Percentiles rank a stretch among this genome's conserved stretches.
phyloP scores from a whole-genome alignment of 2,113 vertebrate genomes.

The Anolis carolinensis region DNA sequence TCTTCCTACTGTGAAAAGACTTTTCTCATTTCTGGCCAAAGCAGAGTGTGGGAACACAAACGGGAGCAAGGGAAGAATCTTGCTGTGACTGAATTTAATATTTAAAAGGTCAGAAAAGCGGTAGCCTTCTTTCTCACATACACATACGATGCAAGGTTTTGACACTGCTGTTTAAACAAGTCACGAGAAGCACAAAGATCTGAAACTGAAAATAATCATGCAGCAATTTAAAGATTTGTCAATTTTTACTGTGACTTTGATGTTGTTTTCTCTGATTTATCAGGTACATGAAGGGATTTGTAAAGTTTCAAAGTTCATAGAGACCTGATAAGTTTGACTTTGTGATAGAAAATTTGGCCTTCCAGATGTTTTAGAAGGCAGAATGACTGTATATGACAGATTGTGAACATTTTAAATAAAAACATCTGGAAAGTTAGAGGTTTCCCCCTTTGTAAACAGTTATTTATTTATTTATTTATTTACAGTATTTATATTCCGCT shows the following conservation, averaged over 20 bases:
- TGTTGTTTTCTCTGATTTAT: neutral
- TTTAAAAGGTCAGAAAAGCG: neutral
- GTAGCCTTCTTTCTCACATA: neutral
- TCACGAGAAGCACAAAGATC: neutral
- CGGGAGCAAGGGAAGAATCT: neutral
- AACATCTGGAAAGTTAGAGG: neutral
- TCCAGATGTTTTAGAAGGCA: neutral
- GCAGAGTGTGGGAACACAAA: neutral
- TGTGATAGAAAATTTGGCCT: neutral
- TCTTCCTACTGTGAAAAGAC: neutral
- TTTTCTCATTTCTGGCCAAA: neutral
- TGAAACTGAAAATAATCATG: neutral
- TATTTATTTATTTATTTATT: too few relatives aligned
- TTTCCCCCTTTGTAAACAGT: too few relatives aligned
- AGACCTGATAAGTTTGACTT: too few relatives aligned
- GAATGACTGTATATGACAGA: neutral
- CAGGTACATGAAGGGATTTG: too few relatives aligned
- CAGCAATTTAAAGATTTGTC: neutral
- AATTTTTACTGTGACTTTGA: neutral
- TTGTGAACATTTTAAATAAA: neutral
- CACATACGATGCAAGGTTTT: neutral
- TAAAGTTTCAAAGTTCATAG: too few relatives aligned
- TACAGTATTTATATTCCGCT: too few relatives aligned
- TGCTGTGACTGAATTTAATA: neutral
- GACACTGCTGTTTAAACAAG: neutral